Base-by-base conservation (phyloP, 2,888 invertebrate genomes). In the Caenorhabditis sp. region DNA sequence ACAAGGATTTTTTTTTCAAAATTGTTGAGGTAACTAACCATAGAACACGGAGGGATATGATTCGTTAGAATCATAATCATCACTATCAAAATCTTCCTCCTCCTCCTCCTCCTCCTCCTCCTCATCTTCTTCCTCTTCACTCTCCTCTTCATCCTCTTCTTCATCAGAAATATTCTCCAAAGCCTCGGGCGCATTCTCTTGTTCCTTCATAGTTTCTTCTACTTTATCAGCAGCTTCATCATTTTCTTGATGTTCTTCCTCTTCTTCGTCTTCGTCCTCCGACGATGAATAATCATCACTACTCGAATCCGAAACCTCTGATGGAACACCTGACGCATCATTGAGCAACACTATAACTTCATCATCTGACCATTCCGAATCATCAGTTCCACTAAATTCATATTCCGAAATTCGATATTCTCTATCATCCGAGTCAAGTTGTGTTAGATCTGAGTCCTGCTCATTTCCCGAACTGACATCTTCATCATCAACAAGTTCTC, bases 61-160 rank as follows among this genome's bases (percentile, higher is more conserved):
- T 21, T 24, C 27, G 5, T 10, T 12, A 26, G 55, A 26, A 26
- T 26, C 27, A 2, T 26, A 21, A 10, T 26, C 55, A 55, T 26
- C 23, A 55, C 8, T n/a, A 10, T 36, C 66, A 19, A 27, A 67
- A 26, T 61, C 67, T 1, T 60, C 61, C 3, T 50, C 50, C 1
- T 51, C n/a, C 50, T 21, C 19, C 1, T 50, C 43, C 3, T 27
- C 43, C 49, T 61, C 61, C 21, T 61, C n/a, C 21, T n/a, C 23
- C 51, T 23, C 61, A 3, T 61, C 61, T 51, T 49, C 50, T 19
- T n/a, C 51, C 21, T 50, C 27, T 17, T 5, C 5, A 8, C 24
- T 36, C 26, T 37, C 37, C 17, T 58, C 58, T 19, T 2, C n/a
- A 12, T n/a, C 57, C 2, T 26, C 36, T 57, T 57, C 57, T 23